Percentiles rank a stretch among this genome's conserved stretches.
These are phyloP conservation scores for Melikaiella ostensackeni DNA, from an alignment of 2,888 invertebrate species.

Conservation along the genomic window DNA sequence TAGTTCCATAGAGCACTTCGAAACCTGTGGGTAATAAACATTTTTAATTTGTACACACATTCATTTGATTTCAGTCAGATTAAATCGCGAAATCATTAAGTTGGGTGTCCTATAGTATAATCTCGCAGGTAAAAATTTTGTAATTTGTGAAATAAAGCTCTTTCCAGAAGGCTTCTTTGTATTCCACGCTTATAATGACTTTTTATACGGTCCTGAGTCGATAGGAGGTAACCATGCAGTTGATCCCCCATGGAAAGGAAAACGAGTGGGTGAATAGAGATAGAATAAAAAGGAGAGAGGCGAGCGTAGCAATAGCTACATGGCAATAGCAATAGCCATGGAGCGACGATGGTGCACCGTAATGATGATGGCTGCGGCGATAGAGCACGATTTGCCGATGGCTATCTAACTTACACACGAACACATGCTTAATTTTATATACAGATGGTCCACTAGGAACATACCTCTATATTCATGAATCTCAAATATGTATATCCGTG, in stretches of 20 bases:
- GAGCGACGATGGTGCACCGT: constrained; percentile 35
- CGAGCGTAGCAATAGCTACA: constrained; percentile 1
- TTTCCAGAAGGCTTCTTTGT: not conserved
- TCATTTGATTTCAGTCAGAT: too few relatives aligned
- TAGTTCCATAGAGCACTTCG: too few relatives aligned
- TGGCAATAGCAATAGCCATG: constrained; percentile 33
- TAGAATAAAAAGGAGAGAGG: constrained; percentile 1
- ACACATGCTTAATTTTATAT: constrained; percentile 40
- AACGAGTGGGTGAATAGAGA: constrained; percentile 20
- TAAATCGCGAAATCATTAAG: too few relatives aligned
- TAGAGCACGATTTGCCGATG: constrained; percentile 42
- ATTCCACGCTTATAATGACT: not conserved
- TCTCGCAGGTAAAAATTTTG: not conserved
- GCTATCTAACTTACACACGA: constrained; percentile 46
- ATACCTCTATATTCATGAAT: constrained; percentile 33
- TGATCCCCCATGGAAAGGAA: constrained; percentile 2
- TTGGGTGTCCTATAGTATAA: too few relatives aligned
- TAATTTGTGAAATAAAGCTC: not conserved
- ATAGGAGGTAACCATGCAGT: constrained; percentile 18
- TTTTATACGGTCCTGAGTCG: not conserved
- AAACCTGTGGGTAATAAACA: too few relatives aligned
- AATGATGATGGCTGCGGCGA: constrained; percentile 38
- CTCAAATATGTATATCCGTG: constrained; percentile 20
- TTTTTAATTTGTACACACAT: too few relatives aligned
- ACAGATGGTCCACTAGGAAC: not conserved